Conservation (phyloP, 2,113 vertebrate genomes). For the Dolichallabes microphthalmus region DNA sequence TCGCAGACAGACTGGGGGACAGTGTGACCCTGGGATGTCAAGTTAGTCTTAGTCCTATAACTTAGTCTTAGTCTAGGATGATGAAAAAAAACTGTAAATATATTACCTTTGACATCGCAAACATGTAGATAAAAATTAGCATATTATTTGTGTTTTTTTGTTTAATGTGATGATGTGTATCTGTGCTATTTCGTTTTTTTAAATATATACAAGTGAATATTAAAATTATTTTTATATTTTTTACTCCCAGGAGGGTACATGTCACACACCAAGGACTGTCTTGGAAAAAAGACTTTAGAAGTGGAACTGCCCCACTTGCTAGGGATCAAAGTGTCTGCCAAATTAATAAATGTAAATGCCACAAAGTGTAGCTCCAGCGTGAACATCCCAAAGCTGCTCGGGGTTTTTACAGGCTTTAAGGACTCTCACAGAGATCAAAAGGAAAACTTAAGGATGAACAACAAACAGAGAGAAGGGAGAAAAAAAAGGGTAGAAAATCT, state of each 20-base stretch:
- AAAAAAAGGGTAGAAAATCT: constrained; percentile 20
- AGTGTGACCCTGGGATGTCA: constrained; percentile 39
- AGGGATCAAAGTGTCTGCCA: background rate
- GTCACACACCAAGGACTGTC: background rate
- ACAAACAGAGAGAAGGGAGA: constrained; percentile 40
- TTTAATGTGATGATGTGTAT: too few relatives aligned
- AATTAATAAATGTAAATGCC: constrained; percentile 16
- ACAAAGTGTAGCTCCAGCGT: background rate
- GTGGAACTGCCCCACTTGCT: background rate
- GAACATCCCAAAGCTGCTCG: constrained; percentile 36
- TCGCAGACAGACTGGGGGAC: constrained; percentile 52
- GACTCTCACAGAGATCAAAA: constrained; percentile 48
- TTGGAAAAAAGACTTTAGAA: background rate
- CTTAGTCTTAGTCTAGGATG: constrained; percentile 25
- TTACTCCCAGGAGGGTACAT: background rate
- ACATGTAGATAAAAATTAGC: too few relatives aligned
- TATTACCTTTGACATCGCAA: background rate
- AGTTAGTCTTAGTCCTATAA: constrained; percentile 37
- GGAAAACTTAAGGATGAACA: constrained; percentile 27
- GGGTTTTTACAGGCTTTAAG: constrained; percentile 35
- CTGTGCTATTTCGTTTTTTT: too few relatives aligned
- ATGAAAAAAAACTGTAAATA: constrained; percentile 49
- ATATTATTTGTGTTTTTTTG: too few relatives aligned
- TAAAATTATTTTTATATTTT: too few relatives aligned
- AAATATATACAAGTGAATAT: too few relatives aligned